Evolutionary conservation across 2,797 vertebrate species (phyloP).

Genomic region (Sphenopsis melanotis): DNA sequence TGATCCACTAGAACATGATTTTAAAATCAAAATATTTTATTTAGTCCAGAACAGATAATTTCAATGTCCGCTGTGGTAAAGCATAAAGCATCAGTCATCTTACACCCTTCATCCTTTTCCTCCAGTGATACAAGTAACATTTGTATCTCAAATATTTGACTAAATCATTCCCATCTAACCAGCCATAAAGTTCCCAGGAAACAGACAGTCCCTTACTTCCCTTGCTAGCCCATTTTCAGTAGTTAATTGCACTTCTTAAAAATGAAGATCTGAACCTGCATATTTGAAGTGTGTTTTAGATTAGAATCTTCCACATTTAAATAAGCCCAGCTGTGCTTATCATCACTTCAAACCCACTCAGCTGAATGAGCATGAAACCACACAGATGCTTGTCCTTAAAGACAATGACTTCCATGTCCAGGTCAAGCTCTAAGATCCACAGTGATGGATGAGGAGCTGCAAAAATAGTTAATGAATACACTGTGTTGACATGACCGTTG

Average conservation of each 20-base stretch:
- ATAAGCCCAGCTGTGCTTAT: not conserved
- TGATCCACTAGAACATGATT: not conserved
- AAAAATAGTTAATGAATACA: slow-evolving; percentile 30
- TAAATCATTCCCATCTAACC: not conserved
- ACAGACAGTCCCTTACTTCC: not conserved
- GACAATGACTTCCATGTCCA: not conserved
- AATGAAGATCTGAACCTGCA: not conserved
- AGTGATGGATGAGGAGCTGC: slow-evolving; percentile 8
- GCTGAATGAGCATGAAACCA: not conserved
- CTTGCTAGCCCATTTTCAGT: not conserved
- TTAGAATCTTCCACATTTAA: not conserved
- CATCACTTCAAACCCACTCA: not conserved
- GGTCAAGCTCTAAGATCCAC: not conserved
- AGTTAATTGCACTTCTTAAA: not conserved
- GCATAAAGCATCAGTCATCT: not conserved
- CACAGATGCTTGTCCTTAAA: not conserved
- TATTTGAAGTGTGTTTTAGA: not conserved
- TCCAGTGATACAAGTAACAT: not conserved
- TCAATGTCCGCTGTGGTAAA: not conserved
- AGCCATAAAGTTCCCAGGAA: not conserved
- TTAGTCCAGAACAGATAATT: not conserved
- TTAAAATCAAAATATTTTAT: not conserved
- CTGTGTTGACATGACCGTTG: not conserved
- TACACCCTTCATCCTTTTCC: not conserved
- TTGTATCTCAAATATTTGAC: not conserved